A percentile compares a stretch with the other conserved stretches of the same genome.
phyloP scores from a whole-genome alignment of 2,888 invertebrate genomes.

The Scelioninae gen. 2 region DNA sequence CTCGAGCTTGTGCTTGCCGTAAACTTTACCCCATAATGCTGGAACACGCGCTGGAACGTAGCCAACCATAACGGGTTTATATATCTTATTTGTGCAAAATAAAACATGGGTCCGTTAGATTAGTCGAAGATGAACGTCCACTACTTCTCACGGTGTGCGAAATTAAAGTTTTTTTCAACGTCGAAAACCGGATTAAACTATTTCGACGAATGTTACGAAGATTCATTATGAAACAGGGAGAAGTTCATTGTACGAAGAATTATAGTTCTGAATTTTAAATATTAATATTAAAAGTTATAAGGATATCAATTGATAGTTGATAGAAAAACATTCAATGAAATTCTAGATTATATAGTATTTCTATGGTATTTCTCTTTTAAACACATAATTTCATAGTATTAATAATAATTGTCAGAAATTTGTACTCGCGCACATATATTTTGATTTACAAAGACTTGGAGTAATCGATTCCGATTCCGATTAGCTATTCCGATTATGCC shows the following conservation, averaged over 20 bases:
- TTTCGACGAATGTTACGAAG: slow-evolving; percentile 28
- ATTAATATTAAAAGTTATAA: slow-evolving; percentile 16
- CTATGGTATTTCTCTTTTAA: neutral
- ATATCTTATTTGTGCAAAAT: slow-evolving; percentile 68
- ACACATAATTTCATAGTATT: too few relatives aligned
- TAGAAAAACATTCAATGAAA: neutral
- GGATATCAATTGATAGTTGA: neutral
- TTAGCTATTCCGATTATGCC: too few relatives aligned
- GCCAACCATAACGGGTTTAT: slow-evolving; percentile 71
- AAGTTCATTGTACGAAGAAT: slow-evolving; percentile 38
- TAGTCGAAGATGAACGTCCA: slow-evolving; percentile 53
- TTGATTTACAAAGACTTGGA: too few relatives aligned
- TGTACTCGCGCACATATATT: too few relatives aligned
- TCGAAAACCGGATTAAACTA: slow-evolving; percentile 57
- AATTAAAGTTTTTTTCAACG: slow-evolving; percentile 51
- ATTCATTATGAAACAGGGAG: slow-evolving; percentile 23
- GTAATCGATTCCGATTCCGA: too few relatives aligned
- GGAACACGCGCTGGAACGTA: slow-evolving; percentile 63
- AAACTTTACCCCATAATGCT: slow-evolving; percentile 54
- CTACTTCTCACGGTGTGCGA: slow-evolving; percentile 33
- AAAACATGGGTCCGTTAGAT: slow-evolving; percentile 72
- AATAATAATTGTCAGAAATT: too few relatives aligned
- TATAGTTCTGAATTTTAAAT: slow-evolving; percentile 25
- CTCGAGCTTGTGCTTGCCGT: slow-evolving; percentile 35
- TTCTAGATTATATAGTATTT: neutral